These are phyloP conservation scores for Echinops telfairi DNA, from an alignment of 2,113 vertebrate species.

Conservation along the genomic window DNA sequence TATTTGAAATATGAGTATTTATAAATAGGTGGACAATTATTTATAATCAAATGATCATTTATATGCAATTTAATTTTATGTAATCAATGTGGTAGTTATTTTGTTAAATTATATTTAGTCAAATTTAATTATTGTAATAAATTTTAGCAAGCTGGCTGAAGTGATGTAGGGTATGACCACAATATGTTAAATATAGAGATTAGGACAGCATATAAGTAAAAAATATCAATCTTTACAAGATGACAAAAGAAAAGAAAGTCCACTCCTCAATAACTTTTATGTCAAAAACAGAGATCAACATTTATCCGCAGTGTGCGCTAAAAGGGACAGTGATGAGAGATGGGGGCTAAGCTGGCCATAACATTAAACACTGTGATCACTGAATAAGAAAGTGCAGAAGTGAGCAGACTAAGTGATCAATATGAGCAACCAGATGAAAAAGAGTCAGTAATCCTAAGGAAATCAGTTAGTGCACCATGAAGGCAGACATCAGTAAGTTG, in stretches of 20 bases:
- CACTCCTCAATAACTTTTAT: constrained; percentile 7
- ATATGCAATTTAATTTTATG: not conserved
- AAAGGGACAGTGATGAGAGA: not conserved
- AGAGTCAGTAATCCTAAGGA: not conserved
- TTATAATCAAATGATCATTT: not conserved
- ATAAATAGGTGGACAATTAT: too few relatives aligned
- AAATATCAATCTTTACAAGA: not conserved
- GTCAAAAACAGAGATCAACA: not conserved
- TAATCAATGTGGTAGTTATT: not conserved
- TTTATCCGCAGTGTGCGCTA: not conserved
- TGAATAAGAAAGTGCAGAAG: not conserved
- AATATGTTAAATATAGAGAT: not conserved
- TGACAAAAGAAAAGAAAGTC: not conserved
- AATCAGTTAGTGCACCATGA: not conserved
- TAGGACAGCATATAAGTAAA: not conserved
- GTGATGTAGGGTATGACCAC: not conserved
- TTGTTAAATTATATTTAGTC: not conserved
- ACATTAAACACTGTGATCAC: not conserved
- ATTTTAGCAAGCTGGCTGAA: not conserved
- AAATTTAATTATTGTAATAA: not conserved
- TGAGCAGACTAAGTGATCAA: not conserved
- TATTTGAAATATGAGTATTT: not conserved
- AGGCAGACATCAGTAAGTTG: not conserved
- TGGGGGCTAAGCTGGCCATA: not conserved
- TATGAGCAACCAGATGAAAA: constrained; percentile 2